phyloP scores from a whole-genome alignment of 2,113 vertebrate genomes.

The Chloroceryle aenea region DNA sequence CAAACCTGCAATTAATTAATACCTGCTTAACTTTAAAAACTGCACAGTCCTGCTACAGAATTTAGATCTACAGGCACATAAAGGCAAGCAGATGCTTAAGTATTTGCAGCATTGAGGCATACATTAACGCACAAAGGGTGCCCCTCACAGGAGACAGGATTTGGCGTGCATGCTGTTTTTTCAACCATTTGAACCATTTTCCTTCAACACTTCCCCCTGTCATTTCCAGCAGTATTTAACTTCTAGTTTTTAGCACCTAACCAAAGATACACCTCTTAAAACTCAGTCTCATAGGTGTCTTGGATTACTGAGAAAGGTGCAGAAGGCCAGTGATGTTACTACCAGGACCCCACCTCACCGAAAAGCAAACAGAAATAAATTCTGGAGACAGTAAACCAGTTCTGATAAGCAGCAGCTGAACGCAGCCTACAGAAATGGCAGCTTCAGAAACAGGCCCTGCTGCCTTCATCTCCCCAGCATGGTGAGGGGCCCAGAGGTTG shows the following conservation, averaged over 20 bases:
- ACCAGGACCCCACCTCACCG: neutral
- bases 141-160: neutral
- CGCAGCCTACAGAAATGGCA: neutral
- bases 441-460: neutral
- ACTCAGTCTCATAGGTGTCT: accelerated
- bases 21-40: neutral
- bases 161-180: neutral
- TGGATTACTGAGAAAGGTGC: neutral
- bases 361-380: neutral
- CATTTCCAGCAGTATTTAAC: neutral
- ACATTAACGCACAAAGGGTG: neutral
- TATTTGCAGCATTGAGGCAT: neutral
- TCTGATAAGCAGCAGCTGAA: neutral
- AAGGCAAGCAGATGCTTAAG: neutral
- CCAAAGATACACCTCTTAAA: neutral
- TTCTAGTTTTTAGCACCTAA: neutral
- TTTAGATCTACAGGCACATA: neutral
- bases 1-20: neutral
- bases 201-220: neutral
- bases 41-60: neutral
- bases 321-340: neutral
- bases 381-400: accelerated
- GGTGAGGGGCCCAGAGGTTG: accelerated
- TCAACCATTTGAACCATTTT: neutral
- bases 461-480: neutral